Base-by-base conservation (phyloP, 2,797 vertebrate genomes). In the Micromesistius poutassou region DNA sequence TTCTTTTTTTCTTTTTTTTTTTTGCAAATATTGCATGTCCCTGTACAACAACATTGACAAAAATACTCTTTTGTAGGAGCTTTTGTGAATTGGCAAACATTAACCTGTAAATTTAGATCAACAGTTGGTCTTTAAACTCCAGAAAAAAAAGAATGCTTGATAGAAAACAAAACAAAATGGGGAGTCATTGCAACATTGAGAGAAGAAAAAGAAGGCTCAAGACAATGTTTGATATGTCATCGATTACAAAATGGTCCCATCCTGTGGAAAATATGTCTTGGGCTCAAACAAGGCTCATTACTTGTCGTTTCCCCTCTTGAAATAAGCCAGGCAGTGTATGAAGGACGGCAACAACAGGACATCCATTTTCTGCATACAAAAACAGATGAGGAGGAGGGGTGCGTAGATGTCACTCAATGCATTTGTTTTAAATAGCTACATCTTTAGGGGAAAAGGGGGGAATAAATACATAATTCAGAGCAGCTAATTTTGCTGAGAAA, bases 1-100 rank as follows among this genome's bases (percentile, higher is more conserved):
- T 91, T 76, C 82, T 91, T 91, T 89, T 90, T 90, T 66, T 66
- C 25, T 28, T 66, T 92, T 89, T 93, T 50, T 62, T 66, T 66
- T 62, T 62, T 95, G 94, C 95, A 95, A 95, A 96, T 97, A 98
- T 96, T 97, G 96, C 97, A 96, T 96, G 97, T 96, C 95, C 96
- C 96, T 96, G 95, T 98, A 97, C 96, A 97, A 96, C 95, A 95
- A 95, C 95, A 97, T 95, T 95, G 95, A 94, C 91, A 93, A 94
- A 94, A 93, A 91, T 94, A 93, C 90, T 92, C 89, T 93, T 87
- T 91, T 88, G 90, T 91, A 92, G 90, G 90, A 91, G 90, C 88
- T 93, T 92, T 92, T 91, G 91, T 93, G 90, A 92, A 93, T 94
- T 93, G 93, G 92, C 93, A 93, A 94, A 91, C 88, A 89, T 93